A percentile compares a stretch with the other conserved stretches of the same genome.
Conservation (phyloP, 2,113 vertebrate species). For the Herpailurus yagouaroundi region DNA sequence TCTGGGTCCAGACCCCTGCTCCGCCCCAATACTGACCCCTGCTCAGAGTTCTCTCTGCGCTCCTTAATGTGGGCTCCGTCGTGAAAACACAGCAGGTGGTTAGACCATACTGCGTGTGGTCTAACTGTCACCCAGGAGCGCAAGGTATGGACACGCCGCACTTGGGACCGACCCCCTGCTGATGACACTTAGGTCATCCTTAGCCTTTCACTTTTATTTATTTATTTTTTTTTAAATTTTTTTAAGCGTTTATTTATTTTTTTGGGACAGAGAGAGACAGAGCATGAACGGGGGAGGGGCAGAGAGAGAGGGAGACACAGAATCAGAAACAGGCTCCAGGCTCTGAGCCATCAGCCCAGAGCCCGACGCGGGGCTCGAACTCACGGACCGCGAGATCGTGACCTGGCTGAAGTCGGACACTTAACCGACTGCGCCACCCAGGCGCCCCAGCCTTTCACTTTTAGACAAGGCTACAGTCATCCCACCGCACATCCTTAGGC, state of each 20-base stretch:
- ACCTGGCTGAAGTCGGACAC: too few species aligned
- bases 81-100: not conserved
- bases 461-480: not conserved
- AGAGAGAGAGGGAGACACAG: too few species aligned
- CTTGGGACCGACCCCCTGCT: not conserved
- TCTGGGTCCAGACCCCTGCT: not conserved
- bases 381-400: too few species aligned
- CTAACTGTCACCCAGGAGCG: not conserved
- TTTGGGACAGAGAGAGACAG: too few species aligned
- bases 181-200: not conserved
- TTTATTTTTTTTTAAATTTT: too few species aligned
- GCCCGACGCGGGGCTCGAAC: too few species aligned
- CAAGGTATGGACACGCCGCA: not conserved
- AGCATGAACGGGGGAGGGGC: too few species aligned
- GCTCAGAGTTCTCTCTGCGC: not conserved
- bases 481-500: not conserved
- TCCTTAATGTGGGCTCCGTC: accelerated
- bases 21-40: not conserved
- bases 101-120: accelerated
- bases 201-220: not conserved
- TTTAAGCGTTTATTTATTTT: too few species aligned
- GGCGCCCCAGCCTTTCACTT: not conserved
- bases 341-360: too few species aligned
- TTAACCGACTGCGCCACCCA: too few species aligned
- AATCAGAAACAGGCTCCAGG: too few species aligned